A percentile compares a stretch with the other conserved stretches of the same genome.
Conservation (phyloP, 2,888 invertebrate genomes). For the Platerodrilus igneus region DNA sequence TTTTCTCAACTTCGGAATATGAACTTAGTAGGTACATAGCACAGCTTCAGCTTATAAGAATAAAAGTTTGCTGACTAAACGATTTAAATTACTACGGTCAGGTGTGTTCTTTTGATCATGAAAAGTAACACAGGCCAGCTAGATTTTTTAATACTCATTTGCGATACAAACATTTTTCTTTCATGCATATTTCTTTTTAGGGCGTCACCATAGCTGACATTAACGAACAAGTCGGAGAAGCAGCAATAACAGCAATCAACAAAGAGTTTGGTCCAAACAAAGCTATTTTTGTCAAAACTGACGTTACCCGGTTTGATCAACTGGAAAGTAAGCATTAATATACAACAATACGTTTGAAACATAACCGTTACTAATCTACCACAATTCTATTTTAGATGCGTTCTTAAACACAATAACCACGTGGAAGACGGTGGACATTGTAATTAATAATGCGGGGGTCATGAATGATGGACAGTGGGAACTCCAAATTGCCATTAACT, state of each 20-base stretch:
- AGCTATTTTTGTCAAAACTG: slow-evolving; percentile 64
- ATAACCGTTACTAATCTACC: too few relatives aligned
- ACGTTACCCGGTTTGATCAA: slow-evolving; percentile 68
- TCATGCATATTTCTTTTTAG: too few relatives aligned
- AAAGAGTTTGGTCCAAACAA: slow-evolving; percentile 62
- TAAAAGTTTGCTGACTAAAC: too few relatives aligned
- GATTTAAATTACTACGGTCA: too few relatives aligned
- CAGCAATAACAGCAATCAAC: slow-evolving; percentile 57
- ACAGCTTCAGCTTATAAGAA: too few relatives aligned
- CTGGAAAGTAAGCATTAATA: slow-evolving; percentile 62
- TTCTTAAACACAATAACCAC: slow-evolving; percentile 1
- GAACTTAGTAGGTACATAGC: too few relatives aligned
- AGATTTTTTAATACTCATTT: too few relatives aligned
- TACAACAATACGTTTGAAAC: too few relatives aligned
- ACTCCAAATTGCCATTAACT: slow-evolving; percentile 26
- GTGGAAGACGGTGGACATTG: slow-evolving; percentile 45
- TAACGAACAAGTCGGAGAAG: slow-evolving; percentile 50
- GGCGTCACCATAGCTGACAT: slow-evolving; percentile 38
- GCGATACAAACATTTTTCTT: too few relatives aligned
- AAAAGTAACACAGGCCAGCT: too few relatives aligned
- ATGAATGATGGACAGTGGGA: slow-evolving; percentile 28
- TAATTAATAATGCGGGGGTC: slow-evolving; percentile 46
- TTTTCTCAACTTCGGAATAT: too few relatives aligned
- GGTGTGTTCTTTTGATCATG: too few relatives aligned
- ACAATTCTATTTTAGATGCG: slow-evolving; percentile 8